These are phyloP conservation scores for Tillus elongatus DNA, from an alignment of 2,888 invertebrate species.

Conservation along the genomic window DNA sequence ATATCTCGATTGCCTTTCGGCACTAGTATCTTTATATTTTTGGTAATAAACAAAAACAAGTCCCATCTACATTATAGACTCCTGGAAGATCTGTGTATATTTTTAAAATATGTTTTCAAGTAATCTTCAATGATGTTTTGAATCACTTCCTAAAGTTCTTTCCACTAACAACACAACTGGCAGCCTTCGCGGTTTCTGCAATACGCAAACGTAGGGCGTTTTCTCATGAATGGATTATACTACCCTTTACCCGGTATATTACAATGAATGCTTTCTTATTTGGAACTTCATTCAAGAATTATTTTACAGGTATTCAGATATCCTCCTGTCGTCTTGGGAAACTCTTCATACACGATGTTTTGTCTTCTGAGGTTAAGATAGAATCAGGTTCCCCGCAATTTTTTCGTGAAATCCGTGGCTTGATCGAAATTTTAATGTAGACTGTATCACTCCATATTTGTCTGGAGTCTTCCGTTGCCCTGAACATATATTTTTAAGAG, in stretches of 20 bases:
- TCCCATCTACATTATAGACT: conserved; percentile 6
- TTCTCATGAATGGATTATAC: conserved; percentile 6
- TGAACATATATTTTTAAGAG: no score
- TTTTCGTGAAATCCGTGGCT: no score
- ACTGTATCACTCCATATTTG: no score
- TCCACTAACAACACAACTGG: conserved; percentile 4
- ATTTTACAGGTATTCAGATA: no score
- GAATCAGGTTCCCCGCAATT: no score
- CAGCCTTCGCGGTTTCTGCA: conserved; percentile 4
- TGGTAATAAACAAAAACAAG: conserved; percentile 6
- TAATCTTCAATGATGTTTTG: neutral
- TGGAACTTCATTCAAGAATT: no score
- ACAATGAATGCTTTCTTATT: no score
- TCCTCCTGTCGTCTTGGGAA: no score
- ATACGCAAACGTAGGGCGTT: conserved; percentile 3
- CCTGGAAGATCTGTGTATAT: conserved; percentile 5
- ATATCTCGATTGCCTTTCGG: conserved; percentile 16
- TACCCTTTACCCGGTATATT: conserved; percentile 9
- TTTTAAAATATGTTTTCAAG: neutral
- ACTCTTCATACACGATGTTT: no score
- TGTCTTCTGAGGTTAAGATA: no score
- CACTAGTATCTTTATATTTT: conserved; percentile 16
- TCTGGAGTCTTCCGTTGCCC: no score
- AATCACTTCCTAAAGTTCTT: conserved; percentile 5
- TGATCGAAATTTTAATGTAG: no score